These are phyloP conservation scores for Tachycineta bicolor DNA, from an alignment of 2,113 vertebrate genomes.

Conservation along the genomic window DNA sequence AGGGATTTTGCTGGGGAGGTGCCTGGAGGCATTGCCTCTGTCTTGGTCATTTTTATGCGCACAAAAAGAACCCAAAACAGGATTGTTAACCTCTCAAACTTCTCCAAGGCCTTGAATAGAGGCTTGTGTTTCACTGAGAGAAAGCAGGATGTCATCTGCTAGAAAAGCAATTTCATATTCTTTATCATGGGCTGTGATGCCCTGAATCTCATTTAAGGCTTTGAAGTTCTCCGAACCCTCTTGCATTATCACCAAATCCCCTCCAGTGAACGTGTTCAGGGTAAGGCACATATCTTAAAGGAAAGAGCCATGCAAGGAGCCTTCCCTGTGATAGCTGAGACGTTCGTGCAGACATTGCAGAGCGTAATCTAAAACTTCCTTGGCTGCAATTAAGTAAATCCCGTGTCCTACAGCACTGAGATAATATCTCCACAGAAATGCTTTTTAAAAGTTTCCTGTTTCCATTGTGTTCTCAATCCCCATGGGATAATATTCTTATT, in stretches of 20 bases:
- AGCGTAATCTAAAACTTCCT: slow-evolving; percentile 66
- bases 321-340: slow-evolving; percentile 31
- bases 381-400: slow-evolving; percentile 61
- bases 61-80: slow-evolving; percentile 28
- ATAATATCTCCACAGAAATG: slow-evolving; percentile 69
- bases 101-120: slow-evolving; percentile 28
- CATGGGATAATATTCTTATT: slow-evolving; percentile 62
- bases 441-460: slow-evolving; percentile 59
- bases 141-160: slow-evolving; percentile 63
- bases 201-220: slow-evolving; percentile 57
- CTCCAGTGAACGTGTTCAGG: not conserved
- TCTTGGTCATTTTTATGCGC: slow-evolving; percentile 12
- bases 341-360: slow-evolving; percentile 18
- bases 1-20: slow-evolving; percentile 39
- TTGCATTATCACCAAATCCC: slow-evolving; percentile 8
- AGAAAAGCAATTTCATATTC: slow-evolving; percentile 57
- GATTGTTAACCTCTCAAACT: not conserved
- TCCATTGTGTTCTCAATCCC: slow-evolving; percentile 42
- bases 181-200: slow-evolving; percentile 18
- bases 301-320: not conserved
- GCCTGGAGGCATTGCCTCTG: slow-evolving; percentile 29
- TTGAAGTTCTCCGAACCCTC: slow-evolving; percentile 28
- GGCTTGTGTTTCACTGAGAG: slow-evolving; percentile 54
- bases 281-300: not conserved
- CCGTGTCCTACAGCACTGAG: slow-evolving; percentile 56